phyloP scores from a whole-genome alignment of 2,113 vertebrate genomes.

The Fulmarus glacialis region DNA sequence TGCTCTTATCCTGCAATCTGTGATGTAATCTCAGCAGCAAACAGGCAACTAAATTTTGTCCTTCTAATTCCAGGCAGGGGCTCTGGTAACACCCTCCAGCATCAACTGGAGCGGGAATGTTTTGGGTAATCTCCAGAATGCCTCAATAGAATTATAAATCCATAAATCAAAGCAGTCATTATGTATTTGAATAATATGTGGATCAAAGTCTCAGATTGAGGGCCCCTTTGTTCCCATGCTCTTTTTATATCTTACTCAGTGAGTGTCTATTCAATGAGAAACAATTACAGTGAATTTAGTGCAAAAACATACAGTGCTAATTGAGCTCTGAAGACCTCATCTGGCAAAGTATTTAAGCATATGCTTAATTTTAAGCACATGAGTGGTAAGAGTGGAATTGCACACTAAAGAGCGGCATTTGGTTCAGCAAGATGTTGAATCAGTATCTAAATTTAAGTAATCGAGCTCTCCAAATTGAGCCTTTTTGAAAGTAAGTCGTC shows the following conservation, averaged over 20 bases:
- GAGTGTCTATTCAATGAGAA: slow-evolving; percentile 56
- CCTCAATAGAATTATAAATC: slow-evolving; percentile 69
- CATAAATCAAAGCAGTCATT: slow-evolving; percentile 70
- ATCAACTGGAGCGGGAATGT: slow-evolving; percentile 32
- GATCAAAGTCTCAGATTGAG: slow-evolving; percentile 65
- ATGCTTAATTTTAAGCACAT: slow-evolving; percentile 60
- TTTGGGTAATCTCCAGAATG: slow-evolving; percentile 55
- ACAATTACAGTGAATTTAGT: slow-evolving; percentile 66
- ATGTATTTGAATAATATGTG: slow-evolving; percentile 67
- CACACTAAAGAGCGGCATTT: not conserved
- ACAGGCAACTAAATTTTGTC: slow-evolving; percentile 36
- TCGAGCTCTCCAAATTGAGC: not conserved
- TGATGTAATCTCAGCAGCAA: slow-evolving; percentile 41
- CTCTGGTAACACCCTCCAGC: slow-evolving; percentile 53
- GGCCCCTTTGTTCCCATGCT: slow-evolving; percentile 60
- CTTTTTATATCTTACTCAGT: slow-evolving; percentile 57
- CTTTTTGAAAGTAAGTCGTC: not conserved
- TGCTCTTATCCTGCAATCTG: slow-evolving; percentile 24
- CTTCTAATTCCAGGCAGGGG: slow-evolving; percentile 25
- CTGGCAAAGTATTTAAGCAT: slow-evolving; percentile 36
- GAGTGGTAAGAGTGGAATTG: not conserved
- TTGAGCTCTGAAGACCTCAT: slow-evolving; percentile 49
- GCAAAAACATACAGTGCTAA: slow-evolving; percentile 52
- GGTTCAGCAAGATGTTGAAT: not conserved
- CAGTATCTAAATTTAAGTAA: not conserved